Conservation (phyloP, 1,140 invertebrate genomes). For the Cherax quadricarinatus region DNA sequence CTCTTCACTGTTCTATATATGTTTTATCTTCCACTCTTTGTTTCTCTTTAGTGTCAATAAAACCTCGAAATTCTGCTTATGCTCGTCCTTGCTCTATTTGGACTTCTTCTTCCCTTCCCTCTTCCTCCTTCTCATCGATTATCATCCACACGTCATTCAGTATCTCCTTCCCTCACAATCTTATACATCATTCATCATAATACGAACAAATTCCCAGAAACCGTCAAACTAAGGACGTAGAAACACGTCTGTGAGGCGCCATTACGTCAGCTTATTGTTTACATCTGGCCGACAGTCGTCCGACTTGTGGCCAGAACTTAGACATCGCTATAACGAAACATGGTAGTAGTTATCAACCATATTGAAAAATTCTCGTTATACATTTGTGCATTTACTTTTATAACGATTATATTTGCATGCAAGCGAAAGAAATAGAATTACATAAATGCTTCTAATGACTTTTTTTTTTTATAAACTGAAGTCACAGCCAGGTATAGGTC, state of each 20-base stretch:
- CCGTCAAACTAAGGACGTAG: slow-evolving; percentile 14
- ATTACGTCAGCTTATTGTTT: slow-evolving; percentile 40
- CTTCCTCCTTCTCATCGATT: background rate
- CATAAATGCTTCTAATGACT: too few relatives aligned
- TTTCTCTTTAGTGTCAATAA: background rate
- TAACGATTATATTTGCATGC: too few relatives aligned
- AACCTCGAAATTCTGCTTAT: background rate
- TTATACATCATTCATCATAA: slow-evolving; percentile 20
- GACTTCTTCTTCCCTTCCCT: background rate
- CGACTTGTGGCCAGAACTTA: slow-evolving; percentile 10
- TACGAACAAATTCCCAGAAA: slow-evolving; percentile 1
- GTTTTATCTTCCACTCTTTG: background rate
- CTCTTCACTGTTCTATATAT: too few relatives aligned
- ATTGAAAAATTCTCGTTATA: too few relatives aligned
- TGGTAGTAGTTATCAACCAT: too few relatives aligned
- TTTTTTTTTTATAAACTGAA: background rate
- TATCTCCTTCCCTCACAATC: background rate
- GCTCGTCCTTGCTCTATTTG: background rate
- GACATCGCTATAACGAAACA: background rate
- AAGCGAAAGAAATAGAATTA: too few relatives aligned
- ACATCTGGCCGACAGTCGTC: background rate
- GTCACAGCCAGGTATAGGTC: background rate
- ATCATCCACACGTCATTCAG: background rate
- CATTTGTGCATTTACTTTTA: too few relatives aligned
- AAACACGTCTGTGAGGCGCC: slow-evolving; percentile 10